Conservation (phyloP, 2,888 invertebrate species). For the Epirrhoe alternata region DNA sequence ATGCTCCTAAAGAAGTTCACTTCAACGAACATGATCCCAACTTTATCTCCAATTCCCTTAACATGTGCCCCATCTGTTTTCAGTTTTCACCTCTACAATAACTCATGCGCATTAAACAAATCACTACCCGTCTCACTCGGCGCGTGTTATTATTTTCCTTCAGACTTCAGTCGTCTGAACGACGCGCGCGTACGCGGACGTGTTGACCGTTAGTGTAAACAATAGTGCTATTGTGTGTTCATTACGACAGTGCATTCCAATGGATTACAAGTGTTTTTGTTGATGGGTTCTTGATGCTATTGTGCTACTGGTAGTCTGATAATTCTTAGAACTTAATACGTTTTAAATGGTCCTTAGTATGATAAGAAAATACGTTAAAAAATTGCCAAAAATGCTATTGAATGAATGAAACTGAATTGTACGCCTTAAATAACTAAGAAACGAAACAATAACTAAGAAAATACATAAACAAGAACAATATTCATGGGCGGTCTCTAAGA, state of each 20-base stretch:
- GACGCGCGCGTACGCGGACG: constrained; percentile 62
- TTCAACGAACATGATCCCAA: no score
- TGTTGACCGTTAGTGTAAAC: constrained; percentile 41
- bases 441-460: not conserved
- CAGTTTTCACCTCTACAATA: constrained; percentile 49
- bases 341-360: not conserved
- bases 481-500: no score
- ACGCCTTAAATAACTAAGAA: no score
- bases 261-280: constrained; percentile 47
- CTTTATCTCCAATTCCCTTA: no score
- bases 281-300: constrained; percentile 50
- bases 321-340: not conserved
- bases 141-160: constrained; percentile 72
- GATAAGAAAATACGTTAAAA: not conserved
- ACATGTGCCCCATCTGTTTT: constrained; percentile 19
- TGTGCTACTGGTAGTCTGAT: constrained; percentile 2
- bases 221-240: constrained; percentile 40
- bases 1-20: no score
- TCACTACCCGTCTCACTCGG: constrained; percentile 53
- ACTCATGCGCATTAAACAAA: constrained; percentile 56
- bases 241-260: constrained; percentile 51
- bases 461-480: not conserved
- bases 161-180: constrained; percentile 57
- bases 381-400: no score
- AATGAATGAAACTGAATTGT: no score